Conservation (phyloP, 1,140 invertebrate genomes). For the Ceratina australensis region DNA sequence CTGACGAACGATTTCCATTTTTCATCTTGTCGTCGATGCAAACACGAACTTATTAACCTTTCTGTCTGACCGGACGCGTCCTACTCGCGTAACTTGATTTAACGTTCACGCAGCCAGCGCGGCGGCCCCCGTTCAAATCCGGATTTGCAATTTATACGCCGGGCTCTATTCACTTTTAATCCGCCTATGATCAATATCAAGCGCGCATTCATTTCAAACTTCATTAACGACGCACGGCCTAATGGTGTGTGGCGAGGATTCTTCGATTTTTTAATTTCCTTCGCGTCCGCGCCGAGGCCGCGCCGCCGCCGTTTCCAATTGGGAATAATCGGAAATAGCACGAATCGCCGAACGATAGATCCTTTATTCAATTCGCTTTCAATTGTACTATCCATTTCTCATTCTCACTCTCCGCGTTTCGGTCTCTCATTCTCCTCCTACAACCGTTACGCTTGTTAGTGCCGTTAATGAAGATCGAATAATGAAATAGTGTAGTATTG, state of each 20-base stretch:
- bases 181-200: constrained; percentile 32
- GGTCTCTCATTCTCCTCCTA: background rate
- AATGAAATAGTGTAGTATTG: too few species aligned
- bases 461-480: too few species aligned
- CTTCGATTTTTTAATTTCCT: constrained; percentile 11
- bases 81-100: background rate
- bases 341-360: background rate
- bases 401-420: background rate
- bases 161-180: constrained; percentile 5
- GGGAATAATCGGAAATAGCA: constrained; percentile 21
- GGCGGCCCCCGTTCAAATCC: background rate
- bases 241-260: constrained; percentile 12
- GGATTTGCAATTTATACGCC: constrained; percentile 32
- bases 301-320: background rate
- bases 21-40: constrained; percentile 1
- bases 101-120: background rate
- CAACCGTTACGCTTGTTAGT: background rate
- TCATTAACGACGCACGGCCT: constrained; percentile 19
- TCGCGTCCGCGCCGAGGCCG: background rate
- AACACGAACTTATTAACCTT: constrained; percentile 21
- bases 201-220: constrained; percentile 35
- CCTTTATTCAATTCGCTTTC: background rate
- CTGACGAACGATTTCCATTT: background rate
- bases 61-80: background rate
- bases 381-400: background rate